Base-by-base conservation (phyloP, 1,140 invertebrate genomes). In the Hylyphantes graminicola region DNA sequence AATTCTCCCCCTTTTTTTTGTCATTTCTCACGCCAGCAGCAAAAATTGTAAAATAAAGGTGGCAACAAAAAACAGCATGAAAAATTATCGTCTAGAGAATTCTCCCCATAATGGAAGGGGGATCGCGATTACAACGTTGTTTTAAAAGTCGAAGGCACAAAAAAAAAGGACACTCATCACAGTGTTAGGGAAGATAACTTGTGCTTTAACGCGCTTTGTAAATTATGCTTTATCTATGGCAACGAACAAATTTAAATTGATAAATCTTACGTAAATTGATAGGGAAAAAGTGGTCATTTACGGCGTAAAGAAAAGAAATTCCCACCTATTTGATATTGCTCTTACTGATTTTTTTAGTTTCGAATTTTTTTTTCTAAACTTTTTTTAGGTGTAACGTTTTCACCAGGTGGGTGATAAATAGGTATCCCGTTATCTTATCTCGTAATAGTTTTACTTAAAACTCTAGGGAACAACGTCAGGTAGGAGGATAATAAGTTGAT, bases 151-250 rank as follows among this genome's bases (percentile, higher is more conserved):
- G 0, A 61, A 17, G 15, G 9, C 11, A 65, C 63, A 10, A 19
- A 65, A 7, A 35, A 15, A n/a, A 55, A 55, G 65, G 51, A 67
- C 15, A 0, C 8, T 3, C 21, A 53, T 59, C 77, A 80, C 35
- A 5, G 70, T 70, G 35, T 35, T 35, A 35, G 35, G 35, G 5
- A 35, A 35, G 35, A 35, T 35, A 35, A 35, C 35, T 35, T 35
- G 35, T 35, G 35, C 17, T 68, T 67, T 19, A 54, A 55, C 53
- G 65, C 50, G 2, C 64, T 51, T 68, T 17, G 15, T 55, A 80
- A 80, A 80, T 80, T 80, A 70, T 70, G 77, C 54, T 80, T 80
- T 70, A 80, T 68, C 77, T 80, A 48, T 57, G n/a, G 48, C 55
- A 48, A 9, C 48, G 15, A 61, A 48, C 10, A 59, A 80, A 80